Percentiles rank a stretch among this genome's conserved stretches.
These are phyloP conservation scores for Cebidichthys violaceus DNA, from an alignment of 2,113 vertebrate genomes.

Conservation along the genomic window DNA sequence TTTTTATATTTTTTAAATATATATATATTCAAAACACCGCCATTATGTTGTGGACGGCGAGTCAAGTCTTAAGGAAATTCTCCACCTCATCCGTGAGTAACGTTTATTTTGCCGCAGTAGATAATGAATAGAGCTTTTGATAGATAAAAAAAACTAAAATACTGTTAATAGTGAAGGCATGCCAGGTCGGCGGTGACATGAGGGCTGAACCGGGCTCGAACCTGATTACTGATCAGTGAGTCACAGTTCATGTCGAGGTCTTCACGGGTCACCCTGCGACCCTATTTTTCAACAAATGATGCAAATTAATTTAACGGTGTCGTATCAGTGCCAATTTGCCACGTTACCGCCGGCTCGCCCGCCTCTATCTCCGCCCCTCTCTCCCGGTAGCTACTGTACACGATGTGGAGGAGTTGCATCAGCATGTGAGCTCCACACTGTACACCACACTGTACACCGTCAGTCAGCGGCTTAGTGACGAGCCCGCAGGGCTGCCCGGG, in stretches of 20 bases:
- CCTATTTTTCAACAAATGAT: not conserved
- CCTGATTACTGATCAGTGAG: conserved; percentile 2
- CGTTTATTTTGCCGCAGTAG: not conserved
- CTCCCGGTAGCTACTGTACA: conserved; percentile 27
- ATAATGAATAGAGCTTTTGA: not conserved
- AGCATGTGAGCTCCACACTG: conserved; percentile 48
- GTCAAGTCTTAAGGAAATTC: conserved; percentile 86
- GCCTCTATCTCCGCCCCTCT: not conserved
- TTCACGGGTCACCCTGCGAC: not conserved
- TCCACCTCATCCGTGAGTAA: conserved; percentile 91
- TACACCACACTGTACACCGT: not conserved
- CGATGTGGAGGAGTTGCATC: conserved; percentile 74
- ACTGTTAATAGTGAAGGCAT: not conserved
- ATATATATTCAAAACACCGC: conserved; percentile 10
- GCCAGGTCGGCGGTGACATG: not conserved
- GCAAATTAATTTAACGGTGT: too few species aligned
- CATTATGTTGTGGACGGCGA: conserved; percentile 88
- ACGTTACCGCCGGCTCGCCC: conserved; percentile 53
- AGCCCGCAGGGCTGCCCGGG: not conserved
- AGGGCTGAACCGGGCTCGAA: not conserved
- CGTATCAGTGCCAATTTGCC: conserved; percentile 42
- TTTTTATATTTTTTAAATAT: not conserved
- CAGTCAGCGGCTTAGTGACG: not conserved
- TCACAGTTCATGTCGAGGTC: not conserved
- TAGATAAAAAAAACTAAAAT: not conserved